Evolutionary conservation across 2,888 invertebrate species (phyloP), one percentile per base, ranked within the genome.

Genomic region (Zaprionus obscuricornis): DNA sequence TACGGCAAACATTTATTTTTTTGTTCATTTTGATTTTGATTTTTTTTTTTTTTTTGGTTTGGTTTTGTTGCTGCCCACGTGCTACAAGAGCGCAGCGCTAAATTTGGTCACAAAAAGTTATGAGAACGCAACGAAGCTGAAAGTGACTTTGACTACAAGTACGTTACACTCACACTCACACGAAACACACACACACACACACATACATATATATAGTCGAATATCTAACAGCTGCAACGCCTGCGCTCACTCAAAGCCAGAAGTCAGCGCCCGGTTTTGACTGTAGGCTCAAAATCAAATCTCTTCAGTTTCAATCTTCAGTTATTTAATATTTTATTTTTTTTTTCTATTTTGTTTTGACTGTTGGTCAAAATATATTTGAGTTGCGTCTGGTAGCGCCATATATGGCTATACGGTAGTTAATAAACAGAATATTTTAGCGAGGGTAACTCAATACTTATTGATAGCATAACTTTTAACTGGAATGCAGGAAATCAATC

Each of bases 61-160:
- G 52, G 55, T 45, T 55, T 50, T 36, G 36, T 20, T 27, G 54
- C 65, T 81, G 76, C 81, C 81, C 78, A 82, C 81, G 70, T 63
- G 63, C 54, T 51, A 42, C 58, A 52, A 47, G 62, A 59, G 22
- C 51, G 60, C 33, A n/a, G n/a, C 56, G 65, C 79, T 84, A 73
- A 82, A 83, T 85, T 85, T 82, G 81, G 81, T 59, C 85, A 78
- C 79, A 76, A 70, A 81, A 71, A 78, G n/a, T 82, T 82, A 82
- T 85, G 76, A 82, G 70, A 69, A 77, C 37, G 62, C 60, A 74
- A 64, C 76, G 85, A 85, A 82, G 79, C 83, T 74, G 85, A 82
- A 82, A 82, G 82, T 82, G 85, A 83, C 83, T 85, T 83, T 85
- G 83, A 74, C 81, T 76, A 81, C 84, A 83, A 78, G 76, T 81